phyloP scores from a whole-genome alignment of 2,113 vertebrate genomes.

The Phylloscopus whistleri region DNA sequence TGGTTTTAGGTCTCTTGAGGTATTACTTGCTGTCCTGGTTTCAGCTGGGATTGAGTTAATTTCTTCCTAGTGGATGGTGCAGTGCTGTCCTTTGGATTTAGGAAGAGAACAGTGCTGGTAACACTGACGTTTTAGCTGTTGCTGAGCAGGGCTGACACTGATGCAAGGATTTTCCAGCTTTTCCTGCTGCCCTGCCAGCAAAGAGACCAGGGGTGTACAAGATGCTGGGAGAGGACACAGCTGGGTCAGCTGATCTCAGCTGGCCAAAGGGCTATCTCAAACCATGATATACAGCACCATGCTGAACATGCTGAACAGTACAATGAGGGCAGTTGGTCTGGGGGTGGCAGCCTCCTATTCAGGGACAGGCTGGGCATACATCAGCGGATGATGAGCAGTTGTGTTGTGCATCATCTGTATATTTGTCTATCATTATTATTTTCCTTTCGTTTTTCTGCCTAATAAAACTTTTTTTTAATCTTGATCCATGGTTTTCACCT shows the following conservation, averaged over 20 bases:
- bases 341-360: neutral
- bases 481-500: neutral
- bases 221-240: neutral
- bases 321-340: neutral
- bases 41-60: neutral
- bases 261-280: neutral
- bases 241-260: neutral
- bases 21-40: neutral
- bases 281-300: too few species aligned
- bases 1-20: neutral
- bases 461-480: neutral
- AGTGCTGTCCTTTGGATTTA: neutral
- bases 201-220: neutral
- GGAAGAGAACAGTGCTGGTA: neutral
- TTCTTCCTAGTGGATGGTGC: neutral
- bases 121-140: neutral
- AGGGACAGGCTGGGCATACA: neutral
- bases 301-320: neutral
- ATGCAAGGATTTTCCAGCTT: neutral
- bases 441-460: neutral
- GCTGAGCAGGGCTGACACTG: neutral
- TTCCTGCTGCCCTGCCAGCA: neutral
- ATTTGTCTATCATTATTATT: neutral
- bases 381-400: rapidly evolving
- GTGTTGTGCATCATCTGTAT: neutral